A percentile compares a stretch with the other conserved stretches of the same genome.
phyloP scores from a whole-genome alignment of 2,888 invertebrate genomes.

The Apamea sordens region DNA sequence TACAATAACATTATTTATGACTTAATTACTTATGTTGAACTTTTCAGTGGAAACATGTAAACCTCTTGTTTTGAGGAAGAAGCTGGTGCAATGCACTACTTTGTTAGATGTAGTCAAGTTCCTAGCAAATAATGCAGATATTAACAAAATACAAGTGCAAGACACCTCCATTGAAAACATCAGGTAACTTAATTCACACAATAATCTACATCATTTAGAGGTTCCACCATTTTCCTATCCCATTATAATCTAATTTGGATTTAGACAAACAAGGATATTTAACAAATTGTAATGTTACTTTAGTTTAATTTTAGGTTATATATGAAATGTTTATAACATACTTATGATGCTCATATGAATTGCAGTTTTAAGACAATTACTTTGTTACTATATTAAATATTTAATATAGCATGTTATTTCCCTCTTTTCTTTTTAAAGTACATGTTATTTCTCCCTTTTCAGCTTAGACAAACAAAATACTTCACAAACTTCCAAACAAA shows the following conservation, averaged over 20 bases:
- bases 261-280: neutral
- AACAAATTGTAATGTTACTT: neutral
- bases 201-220: neutral
- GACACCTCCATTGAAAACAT: conserved; percentile 70
- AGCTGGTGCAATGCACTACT: conserved; percentile 83
- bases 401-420: neutral
- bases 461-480: conserved; percentile 68
- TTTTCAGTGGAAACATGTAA: conserved; percentile 87
- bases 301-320: conserved; percentile 43
- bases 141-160: conserved; percentile 77
- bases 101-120: conserved; percentile 84
- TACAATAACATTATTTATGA: neutral
- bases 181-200: conserved; percentile 69
- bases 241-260: neutral
- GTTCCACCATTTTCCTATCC: neutral
- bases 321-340: conserved; percentile 12
- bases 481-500: conserved; percentile 56
- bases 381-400: neutral
- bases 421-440: conserved; percentile 31
- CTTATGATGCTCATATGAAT: neutral
- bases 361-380: neutral
- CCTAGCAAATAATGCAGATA: conserved; percentile 79
- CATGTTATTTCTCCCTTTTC: conserved; percentile 46
- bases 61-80: conserved; percentile 81
- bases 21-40: neutral